Base-by-base conservation (phyloP, 2,888 invertebrate species). In the Phalera bucephala region DNA sequence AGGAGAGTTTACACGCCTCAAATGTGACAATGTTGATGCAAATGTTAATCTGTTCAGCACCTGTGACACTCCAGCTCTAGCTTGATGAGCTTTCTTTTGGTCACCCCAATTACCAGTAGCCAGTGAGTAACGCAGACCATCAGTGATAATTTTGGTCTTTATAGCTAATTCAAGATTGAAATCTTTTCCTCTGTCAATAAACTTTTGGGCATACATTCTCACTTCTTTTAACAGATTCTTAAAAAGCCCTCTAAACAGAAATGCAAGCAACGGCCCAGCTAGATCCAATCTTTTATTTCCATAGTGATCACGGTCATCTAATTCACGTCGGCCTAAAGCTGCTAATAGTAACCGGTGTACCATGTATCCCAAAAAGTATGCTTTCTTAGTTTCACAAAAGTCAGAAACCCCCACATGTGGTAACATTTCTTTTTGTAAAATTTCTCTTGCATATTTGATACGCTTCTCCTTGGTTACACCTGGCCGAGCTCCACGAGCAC, bases 21-120 rank as follows among this genome's bases (percentile, higher is more conserved):
- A 93, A 93, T 99, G 99, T 5, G 99, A 99, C 45, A 99, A 89
- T 0, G 99, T 99, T 0, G 99, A 99, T 2, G 99, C 99, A 90
- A 99, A 99, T 0, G 99, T 99, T 52, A 99, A 89, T 58, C 99
- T 92, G 79, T 99, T 99, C 82, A 99, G 95, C 84, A 99, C 99
- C 92, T 98, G 97, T 30, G 97, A 97, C 14, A 98, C 98, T 30
- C 98, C 98, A 58, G 98, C 98, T 83, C 98, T 91, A 12, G 97
- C 99, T 87, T 98, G 98, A 93, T 99, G 99, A 37, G 99, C 99
- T 79, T 99, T 99, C 84, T 99, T 99, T 87, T 99, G 99, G 79
- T 99, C 99, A 30, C 99, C 99, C 99, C 99, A 99, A 83, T 99
- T 99, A 21, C 99, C 99, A 19, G 99, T 99, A 57, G 99, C 99